Evolutionary conservation across 2,113 vertebrate species (phyloP), one percentile per base, ranked within the genome.

Genomic region (Phrynosoma blainvillii): DNA sequence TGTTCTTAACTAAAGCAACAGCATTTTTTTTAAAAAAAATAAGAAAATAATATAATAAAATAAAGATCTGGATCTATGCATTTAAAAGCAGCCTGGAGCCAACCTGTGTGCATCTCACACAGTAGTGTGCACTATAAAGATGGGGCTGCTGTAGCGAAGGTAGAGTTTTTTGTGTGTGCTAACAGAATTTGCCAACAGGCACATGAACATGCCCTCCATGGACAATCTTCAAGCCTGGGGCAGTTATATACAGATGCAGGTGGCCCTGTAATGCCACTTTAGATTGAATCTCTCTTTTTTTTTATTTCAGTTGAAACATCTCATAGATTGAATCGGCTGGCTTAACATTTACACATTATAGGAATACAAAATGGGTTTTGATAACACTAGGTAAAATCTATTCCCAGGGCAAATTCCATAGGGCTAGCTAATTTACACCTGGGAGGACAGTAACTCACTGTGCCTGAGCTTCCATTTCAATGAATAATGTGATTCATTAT

Each of bases 401-500:
- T 52, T 70, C 54, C 74, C 36, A 85, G 56, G 13, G 83, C 75
- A 80, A 92, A 81, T 62, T 68, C 84, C 59, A 32, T 78, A 83
- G 89, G 88, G n/a, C 20, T 23, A 88, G 86, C 82, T 90, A 78
- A 54, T 66, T 87, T 90, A 13, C 1, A 87, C 66, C 0, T 4
- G 70, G 87, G 52, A 42, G 86, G 73, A 92, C 82, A 89, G 79
- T 52, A 66, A 73, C 68, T 79, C 85, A 86, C 20, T 92, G 86
- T 87, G 8, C 82, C 81, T 92, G 32, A 90, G 89, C 59, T 92
- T 90, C 84, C 78, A 62, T 73, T 92, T 94, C 84, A 84, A 86
- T 95, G 87, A 85, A 92, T 92, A 94, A 79, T 47, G 23, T 87
- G 88, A 92, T 66, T 92, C 91, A 89, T 71, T 94, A 88, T 95